These are phyloP conservation scores for Drosophila rufa DNA, from an alignment of 1,140 invertebrate genomes.

Conservation along the genomic window DNA sequence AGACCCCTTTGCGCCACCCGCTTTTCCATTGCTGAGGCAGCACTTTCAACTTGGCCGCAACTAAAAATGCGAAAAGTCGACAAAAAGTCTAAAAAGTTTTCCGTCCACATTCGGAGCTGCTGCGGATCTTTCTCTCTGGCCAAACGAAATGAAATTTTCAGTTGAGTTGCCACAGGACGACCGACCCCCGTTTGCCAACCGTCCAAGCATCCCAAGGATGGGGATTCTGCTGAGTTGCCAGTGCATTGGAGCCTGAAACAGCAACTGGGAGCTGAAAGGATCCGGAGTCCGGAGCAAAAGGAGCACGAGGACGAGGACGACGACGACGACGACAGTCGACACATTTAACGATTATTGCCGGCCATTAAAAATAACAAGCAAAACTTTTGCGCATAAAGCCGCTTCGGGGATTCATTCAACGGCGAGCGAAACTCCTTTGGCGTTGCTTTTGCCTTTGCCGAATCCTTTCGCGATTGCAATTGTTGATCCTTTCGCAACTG, in stretches of 20 bases:
- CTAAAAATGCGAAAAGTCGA: constrained; percentile 82
- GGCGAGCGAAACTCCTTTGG: constrained; percentile 70
- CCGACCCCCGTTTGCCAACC: neutral
- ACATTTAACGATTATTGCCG: constrained; percentile 83
- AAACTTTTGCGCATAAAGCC: constrained; percentile 83
- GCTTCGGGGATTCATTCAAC: constrained; percentile 82
- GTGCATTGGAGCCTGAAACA: constrained; percentile 60
- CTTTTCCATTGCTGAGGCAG: constrained; percentile 62
- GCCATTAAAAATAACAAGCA: constrained; percentile 83
- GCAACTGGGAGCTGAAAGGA: constrained; percentile 47
- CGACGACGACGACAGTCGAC: constrained; percentile 67
- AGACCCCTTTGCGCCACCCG: constrained; percentile 10
- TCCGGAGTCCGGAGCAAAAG: constrained; percentile 14
- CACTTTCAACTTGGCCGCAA: constrained; percentile 77
- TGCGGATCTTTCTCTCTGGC: constrained; percentile 37
- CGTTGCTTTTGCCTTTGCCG: constrained; percentile 35
- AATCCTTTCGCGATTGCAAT: constrained; percentile 83
- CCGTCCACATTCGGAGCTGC: constrained; percentile 43
- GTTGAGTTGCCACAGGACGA: constrained; percentile 73
- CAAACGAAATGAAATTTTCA: constrained; percentile 83
- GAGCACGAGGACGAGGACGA: constrained; percentile 20
- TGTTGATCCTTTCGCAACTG: constrained; percentile 79
- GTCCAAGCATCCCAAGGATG: constrained; percentile 9
- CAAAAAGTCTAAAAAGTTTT: constrained; percentile 84
- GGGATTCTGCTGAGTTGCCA: constrained; percentile 68